Conservation (phyloP, 1,140 invertebrate genomes). For the Apis cerana region DNA sequence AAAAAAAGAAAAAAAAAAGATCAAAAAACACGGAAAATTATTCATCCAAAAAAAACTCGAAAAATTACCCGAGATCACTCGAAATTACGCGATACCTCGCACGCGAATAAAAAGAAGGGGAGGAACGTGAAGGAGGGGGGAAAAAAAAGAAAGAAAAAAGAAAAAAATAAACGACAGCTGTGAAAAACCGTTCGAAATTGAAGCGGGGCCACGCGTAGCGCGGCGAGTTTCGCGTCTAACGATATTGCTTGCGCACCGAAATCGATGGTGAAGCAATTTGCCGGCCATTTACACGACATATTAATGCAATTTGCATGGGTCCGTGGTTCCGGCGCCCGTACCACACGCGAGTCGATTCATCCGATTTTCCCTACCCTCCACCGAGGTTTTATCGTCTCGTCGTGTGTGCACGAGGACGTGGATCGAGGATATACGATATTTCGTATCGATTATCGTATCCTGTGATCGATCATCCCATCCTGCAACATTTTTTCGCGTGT, state of each 20-base stretch:
- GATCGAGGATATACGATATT: too few relatives aligned
- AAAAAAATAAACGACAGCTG: neutral
- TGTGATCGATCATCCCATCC: too few relatives aligned
- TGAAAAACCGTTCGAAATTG: neutral
- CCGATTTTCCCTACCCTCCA: conserved; percentile 48
- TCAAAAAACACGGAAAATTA: neutral
- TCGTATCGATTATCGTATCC: too few relatives aligned
- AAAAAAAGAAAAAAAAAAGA: too few relatives aligned
- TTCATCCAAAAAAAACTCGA: too few relatives aligned
- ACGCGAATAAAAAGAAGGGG: neutral
- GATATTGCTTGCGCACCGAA: conserved; percentile 55
- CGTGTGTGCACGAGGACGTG: neutral
- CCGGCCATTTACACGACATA: conserved; percentile 68
- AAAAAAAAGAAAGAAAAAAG: neutral
- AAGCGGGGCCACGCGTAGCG: conserved; percentile 26
- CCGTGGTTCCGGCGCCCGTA: conserved; percentile 45
- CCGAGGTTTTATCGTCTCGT: conserved; percentile 47
- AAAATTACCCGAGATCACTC: neutral
- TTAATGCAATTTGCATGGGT: conserved; percentile 72
- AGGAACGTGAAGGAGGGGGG: neutral
- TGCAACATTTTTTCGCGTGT: too few relatives aligned
- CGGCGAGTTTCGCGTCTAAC: conserved; percentile 47
- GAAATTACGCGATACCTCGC: neutral
- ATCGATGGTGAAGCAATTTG: conserved; percentile 73
- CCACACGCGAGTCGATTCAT: conserved; percentile 51